Conservation (phyloP, 1,140 invertebrate species). For the Leucophenga varia region DNA sequence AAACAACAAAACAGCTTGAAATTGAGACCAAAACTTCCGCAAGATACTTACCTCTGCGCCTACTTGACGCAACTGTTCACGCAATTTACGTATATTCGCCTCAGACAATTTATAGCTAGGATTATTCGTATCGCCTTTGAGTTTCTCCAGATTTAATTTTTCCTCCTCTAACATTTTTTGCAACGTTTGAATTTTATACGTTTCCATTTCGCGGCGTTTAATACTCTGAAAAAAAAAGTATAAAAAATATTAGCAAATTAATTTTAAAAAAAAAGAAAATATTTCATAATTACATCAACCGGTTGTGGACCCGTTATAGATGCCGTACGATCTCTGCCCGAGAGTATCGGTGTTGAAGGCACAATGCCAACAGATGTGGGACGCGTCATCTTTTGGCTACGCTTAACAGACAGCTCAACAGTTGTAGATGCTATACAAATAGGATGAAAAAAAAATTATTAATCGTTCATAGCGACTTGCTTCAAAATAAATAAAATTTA, state of each 20-base stretch:
- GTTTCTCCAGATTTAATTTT: slow-evolving; percentile 71
- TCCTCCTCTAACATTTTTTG: slow-evolving; percentile 80
- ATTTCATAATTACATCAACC: slow-evolving; percentile 73
- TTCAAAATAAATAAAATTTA: no score
- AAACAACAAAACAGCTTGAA: no score
- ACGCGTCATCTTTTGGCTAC: slow-evolving; percentile 45
- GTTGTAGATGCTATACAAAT: slow-evolving; percentile 40
- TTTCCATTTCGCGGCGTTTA: slow-evolving; percentile 74
- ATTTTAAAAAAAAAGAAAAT: neutral
- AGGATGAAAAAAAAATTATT: slow-evolving; percentile 5
- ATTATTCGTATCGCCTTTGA: slow-evolving; percentile 58
- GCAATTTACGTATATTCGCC: slow-evolving; percentile 50
- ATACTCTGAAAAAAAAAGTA: slow-evolving; percentile 63
- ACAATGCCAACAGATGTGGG: slow-evolving; percentile 47
- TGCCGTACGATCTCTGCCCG: slow-evolving; percentile 46
- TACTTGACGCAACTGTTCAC: slow-evolving; percentile 50
- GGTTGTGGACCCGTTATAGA: slow-evolving; percentile 85
- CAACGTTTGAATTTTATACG: slow-evolving; percentile 73
- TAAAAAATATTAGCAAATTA: slow-evolving; percentile 1
- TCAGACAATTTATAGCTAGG: slow-evolving; percentile 50
- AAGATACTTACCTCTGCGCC: slow-evolving; percentile 49
- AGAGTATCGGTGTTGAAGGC: slow-evolving; percentile 46
- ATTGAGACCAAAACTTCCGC: no score
- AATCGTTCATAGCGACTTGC: neutral
- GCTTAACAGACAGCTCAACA: slow-evolving; percentile 51